Conservation (phyloP, 2,888 invertebrate genomes). For the Congeria kusceri region DNA sequence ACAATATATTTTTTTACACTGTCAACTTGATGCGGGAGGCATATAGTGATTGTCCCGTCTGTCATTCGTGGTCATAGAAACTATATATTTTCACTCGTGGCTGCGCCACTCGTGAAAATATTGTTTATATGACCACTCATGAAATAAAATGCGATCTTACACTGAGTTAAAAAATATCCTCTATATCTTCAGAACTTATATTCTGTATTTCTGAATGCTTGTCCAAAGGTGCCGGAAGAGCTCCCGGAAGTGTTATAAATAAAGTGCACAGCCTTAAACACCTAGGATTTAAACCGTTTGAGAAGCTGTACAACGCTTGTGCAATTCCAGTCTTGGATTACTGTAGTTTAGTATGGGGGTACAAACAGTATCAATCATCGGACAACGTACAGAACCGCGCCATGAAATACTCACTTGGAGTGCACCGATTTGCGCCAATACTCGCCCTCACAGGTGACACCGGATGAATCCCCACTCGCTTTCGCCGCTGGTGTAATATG, state of each 20-base stretch:
- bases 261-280: not conserved
- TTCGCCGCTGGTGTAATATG: not conserved
- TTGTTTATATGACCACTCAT: too few relatives aligned
- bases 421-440: constrained; percentile 9
- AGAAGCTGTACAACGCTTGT: not conserved
- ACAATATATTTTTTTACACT: too few relatives aligned
- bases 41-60: too few relatives aligned
- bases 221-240: not conserved
- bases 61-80: too few relatives aligned
- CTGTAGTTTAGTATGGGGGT: not conserved
- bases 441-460: not conserved
- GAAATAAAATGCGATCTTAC: too few relatives aligned
- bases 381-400: constrained; percentile 5
- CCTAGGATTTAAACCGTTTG: not conserved
- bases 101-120: too few relatives aligned
- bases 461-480: not conserved
- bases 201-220: too few relatives aligned
- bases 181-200: too few relatives aligned
- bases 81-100: too few relatives aligned
- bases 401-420: not conserved
- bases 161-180: too few relatives aligned
- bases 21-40: too few relatives aligned
- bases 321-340: not conserved
- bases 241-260: not conserved
- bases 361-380: not conserved